Conservation (phyloP, 2,888 invertebrate genomes). For the Cataglyphis rosenhaueri region DNA sequence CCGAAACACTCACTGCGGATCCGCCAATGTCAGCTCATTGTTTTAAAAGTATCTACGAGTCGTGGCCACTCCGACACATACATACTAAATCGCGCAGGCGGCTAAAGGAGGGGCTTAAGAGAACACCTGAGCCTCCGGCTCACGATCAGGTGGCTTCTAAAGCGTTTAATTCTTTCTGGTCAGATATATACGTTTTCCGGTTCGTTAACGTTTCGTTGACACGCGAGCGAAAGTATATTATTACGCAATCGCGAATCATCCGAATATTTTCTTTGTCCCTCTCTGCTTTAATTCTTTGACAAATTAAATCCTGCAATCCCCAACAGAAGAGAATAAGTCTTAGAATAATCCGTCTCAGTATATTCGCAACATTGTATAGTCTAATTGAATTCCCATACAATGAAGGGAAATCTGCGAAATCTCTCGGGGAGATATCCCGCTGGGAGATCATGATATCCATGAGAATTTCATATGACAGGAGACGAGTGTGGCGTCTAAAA, state of each 20-base stretch:
- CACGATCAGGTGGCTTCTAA: conserved; percentile 71
- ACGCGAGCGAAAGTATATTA: neutral
- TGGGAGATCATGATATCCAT: neutral
- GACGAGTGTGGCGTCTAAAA: neutral
- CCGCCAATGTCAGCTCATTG: conserved; percentile 79
- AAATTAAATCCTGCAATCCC: neutral
- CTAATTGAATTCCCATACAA: neutral
- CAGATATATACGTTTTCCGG: conserved; percentile 5
- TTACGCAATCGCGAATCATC: neutral
- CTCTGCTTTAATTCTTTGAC: neutral
- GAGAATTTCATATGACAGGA: neutral
- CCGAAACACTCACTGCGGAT: conserved; percentile 77
- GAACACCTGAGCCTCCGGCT: conserved; percentile 76
- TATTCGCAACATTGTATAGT: neutral
- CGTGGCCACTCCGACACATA: conserved; percentile 73
- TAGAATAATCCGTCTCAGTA: neutral
- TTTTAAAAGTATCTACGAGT: conserved; percentile 80
- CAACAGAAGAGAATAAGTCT: neutral
- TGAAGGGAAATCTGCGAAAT: neutral
- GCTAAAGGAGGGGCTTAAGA: conserved; percentile 61
- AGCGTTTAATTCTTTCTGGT: conserved; percentile 69
- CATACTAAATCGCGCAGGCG: conserved; percentile 69
- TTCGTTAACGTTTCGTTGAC: neutral
- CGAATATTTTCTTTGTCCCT: neutral
- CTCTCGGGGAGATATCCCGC: neutral